Evolutionary conservation across 1,140 invertebrate species (phyloP), one percentile per base, ranked within the genome.

Genomic region (Ips nitidus): DNA sequence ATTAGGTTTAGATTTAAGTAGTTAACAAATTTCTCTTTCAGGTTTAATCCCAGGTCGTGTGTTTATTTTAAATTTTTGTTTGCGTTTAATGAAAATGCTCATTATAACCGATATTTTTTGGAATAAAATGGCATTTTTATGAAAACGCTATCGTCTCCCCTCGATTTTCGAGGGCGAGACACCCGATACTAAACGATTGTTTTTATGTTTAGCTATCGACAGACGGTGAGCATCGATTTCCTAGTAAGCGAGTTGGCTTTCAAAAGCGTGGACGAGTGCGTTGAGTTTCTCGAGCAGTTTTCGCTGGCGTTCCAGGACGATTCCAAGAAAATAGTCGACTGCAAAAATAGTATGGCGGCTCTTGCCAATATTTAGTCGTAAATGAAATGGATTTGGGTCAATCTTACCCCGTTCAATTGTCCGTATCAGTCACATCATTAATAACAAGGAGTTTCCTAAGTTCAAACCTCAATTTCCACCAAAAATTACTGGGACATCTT

Each of bases 211-310:
- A 98, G 95, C 86, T 98, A 94, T 87, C 94, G 95, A 78, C 94
- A 94, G 84, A 89, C 86, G 82, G 86, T 97, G 84, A 89, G 91
- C 76, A 86, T 96, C 83, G 88, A 90, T 80, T 94, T 91, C 87
- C 85, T 97, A 82, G 83, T 86, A 80, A 87, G 88, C 82, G 89
- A 93, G 84, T 87, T 98, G 86, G 93, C 91, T 76, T 97, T 96
- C 86, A 86, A 90, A 77, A 88, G 89, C 74, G 82, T 82, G 79
- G 88, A 90, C 80, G 92, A 94, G 81, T 93, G 90, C 84, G 84
- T 90, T 82, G 89, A 94, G 82, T 97, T 96, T 87, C 86, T 97
- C 80, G 86, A 86, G 80, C 88, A 90, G 75, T 92, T 93, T 81
- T 87, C 86, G 81, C 86, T 95, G 75, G 86, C 87, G 74, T 93